Base-by-base conservation (phyloP, 2,888 invertebrate species). In the Colletes collaris region DNA sequence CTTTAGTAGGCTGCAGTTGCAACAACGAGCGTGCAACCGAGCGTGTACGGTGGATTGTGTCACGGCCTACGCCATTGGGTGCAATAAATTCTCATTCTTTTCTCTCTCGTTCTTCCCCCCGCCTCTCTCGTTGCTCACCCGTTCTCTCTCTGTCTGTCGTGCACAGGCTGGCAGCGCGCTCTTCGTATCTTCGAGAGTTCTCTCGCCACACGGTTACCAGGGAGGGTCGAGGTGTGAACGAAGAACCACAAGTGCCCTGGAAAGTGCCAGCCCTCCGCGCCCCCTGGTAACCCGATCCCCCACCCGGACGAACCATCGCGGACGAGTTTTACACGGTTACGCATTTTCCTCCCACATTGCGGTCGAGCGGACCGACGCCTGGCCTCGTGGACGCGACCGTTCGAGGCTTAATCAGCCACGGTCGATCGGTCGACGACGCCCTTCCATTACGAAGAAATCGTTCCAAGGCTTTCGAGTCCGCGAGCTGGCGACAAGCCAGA, bases 201-300 rank as follows among this genome's bases (percentile, higher is more conserved):
- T 79, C 82, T 77, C 78, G 75, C 74, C 76, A 64, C 67, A 56
- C 71, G 74, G 70, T 56, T 66, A 78, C 62, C 69, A n/a, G 69
- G 79, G 64, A 86, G 84, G 89, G 88, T 87, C 84, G 89, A 92
- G 91, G 92, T 92, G 92, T 91, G 92, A 92, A 92, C 85, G 92
- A 92, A 92, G 91, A 92, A 92, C 92, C 90, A 87, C 90, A 91
- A 92, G 92, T 92, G 90, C 89, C 84, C 84, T 83, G 86, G 83
- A 89, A 89, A 89, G 88, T 78, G 79, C 50, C 70, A 84, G 85
- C 86, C 86, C 89, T 88, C 80, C 76, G 59, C 55, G 40, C 79
- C 72, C 70, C 86, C 83, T 76, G 86, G 91, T 92, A 92, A 92
- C 87, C 87, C 86, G 85, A 92, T 88, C 88, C 87, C 86, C 77